These are phyloP conservation scores for Drosophila eugracilis DNA, from an alignment of 1,140 invertebrate species.

Conservation along the genomic window DNA sequence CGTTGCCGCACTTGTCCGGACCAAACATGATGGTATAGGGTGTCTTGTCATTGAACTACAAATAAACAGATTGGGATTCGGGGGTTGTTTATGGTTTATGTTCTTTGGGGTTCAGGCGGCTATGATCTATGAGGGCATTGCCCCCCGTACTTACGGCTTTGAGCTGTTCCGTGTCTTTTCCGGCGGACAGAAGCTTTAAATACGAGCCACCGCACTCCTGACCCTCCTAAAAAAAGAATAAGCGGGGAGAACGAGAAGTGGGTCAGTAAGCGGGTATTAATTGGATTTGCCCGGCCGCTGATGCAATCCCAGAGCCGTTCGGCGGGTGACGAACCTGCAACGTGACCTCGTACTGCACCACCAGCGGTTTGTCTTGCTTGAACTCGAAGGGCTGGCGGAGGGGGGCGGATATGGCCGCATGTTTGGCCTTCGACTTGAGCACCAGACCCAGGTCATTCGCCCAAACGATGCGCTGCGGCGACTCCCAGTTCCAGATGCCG, in stretches of 20 bases:
- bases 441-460: slow-evolving; percentile 95
- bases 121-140: slow-evolving; percentile 3
- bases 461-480: slow-evolving; percentile 90
- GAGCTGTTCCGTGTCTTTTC: slow-evolving; percentile 89
- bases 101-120: slow-evolving; percentile 1
- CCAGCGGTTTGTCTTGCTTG: slow-evolving; percentile 91
- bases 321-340: slow-evolving; percentile 85
- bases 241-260: slow-evolving; percentile 30
- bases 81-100: slow-evolving; percentile 26
- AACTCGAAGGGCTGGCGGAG: slow-evolving; percentile 95
- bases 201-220: slow-evolving; percentile 99
- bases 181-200: slow-evolving; percentile 94
- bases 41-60: slow-evolving; percentile 96
- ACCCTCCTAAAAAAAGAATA: slow-evolving; percentile 88
- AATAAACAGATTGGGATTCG: slow-evolving; percentile 26
- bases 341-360: slow-evolving; percentile 97
- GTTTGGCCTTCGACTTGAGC: slow-evolving; percentile 97
- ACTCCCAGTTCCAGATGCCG: slow-evolving; percentile 93
- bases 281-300: slow-evolving; percentile 71
- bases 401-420: slow-evolving; percentile 96
- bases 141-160: slow-evolving; percentile 84
- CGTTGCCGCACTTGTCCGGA: slow-evolving; percentile 99
- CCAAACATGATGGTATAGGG: slow-evolving; percentile 99
- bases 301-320: slow-evolving; percentile 58
- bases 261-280: slow-evolving; percentile 72